These are phyloP conservation scores for Aspidiotus rigidus DNA, from an alignment of 2,888 invertebrate species.

Conservation along the genomic window DNA sequence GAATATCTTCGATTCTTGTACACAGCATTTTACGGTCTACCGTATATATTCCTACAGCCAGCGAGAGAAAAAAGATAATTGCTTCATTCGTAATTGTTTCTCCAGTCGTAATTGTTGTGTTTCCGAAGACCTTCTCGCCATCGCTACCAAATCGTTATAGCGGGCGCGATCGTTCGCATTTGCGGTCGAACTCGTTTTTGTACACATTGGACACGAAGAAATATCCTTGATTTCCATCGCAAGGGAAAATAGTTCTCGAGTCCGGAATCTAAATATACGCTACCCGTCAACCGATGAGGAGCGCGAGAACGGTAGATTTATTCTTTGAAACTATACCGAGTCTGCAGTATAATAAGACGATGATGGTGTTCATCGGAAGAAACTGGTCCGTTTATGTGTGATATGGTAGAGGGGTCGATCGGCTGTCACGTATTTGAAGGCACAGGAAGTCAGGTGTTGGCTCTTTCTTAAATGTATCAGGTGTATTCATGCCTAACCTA, in stretches of 20 bases:
- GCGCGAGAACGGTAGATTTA: not conserved
- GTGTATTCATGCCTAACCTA: conserved; percentile 25
- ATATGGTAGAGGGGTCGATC: conserved; percentile 21
- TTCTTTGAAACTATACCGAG: not conserved
- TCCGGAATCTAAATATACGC: too few species aligned
- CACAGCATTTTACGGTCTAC: conserved; percentile 19
- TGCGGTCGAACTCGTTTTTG: not conserved
- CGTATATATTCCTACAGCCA: not conserved
- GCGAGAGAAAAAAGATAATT: conserved; percentile 4
- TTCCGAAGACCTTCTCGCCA: not conserved
- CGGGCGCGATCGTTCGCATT: not conserved
- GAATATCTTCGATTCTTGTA: not conserved
- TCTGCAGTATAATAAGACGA: not conserved
- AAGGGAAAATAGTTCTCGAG: too few species aligned
- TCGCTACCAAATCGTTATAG: not conserved
- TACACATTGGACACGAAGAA: not conserved
- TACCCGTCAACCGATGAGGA: too few species aligned
- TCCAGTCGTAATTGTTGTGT: conserved; percentile 2
- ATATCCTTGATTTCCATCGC: too few species aligned
- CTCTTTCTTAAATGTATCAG: conserved; percentile 15
- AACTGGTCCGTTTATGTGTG: not conserved
- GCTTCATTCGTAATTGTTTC: conserved; percentile 20
- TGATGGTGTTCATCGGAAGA: not conserved
- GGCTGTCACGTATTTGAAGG: conserved; percentile 26
- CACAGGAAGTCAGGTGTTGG: conserved; percentile 27